A percentile compares a stretch with the other conserved stretches of the same genome.
phyloP scores from a whole-genome alignment of 2,888 invertebrate genomes.

The Rhyacophila evoluta region DNA sequence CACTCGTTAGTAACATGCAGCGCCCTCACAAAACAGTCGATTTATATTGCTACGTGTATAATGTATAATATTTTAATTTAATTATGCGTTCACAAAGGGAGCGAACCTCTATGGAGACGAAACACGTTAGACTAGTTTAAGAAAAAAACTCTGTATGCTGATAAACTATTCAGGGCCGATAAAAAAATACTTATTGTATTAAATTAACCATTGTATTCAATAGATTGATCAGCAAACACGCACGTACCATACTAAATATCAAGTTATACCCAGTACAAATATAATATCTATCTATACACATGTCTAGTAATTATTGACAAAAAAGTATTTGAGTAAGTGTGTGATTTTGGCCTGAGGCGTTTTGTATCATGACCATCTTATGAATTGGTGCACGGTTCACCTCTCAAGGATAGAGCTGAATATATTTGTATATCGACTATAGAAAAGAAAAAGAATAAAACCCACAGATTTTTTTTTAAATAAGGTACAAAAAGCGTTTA shows the following conservation, averaged over 20 bases:
- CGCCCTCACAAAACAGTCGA: too few relatives aligned
- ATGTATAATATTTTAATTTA: too few relatives aligned
- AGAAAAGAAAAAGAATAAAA: too few relatives aligned
- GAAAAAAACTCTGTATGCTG: background rate
- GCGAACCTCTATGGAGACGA: background rate
- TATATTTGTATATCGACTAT: too few relatives aligned
- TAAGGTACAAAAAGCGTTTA: too few relatives aligned
- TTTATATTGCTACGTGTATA: too few relatives aligned
- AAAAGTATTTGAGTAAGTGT: background rate
- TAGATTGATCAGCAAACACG: background rate
- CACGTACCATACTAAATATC: background rate
- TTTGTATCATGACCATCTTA: constrained; percentile 14
- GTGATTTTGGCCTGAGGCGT: background rate
- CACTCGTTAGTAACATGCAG: too few relatives aligned
- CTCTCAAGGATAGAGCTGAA: background rate
- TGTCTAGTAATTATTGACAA: background rate
- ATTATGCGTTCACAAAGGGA: too few relatives aligned
- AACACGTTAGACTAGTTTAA: background rate
- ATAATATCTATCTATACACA: too few relatives aligned
- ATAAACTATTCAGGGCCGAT: background rate
- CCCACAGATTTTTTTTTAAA: too few relatives aligned
- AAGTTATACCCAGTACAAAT: too few relatives aligned
- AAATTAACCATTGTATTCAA: background rate
- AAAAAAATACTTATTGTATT: constrained; percentile 4
- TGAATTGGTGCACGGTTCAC: constrained; percentile 15